Evolutionary conservation across 2,888 invertebrate species (phyloP).

Genomic region (Ophion ventricosus): DNA sequence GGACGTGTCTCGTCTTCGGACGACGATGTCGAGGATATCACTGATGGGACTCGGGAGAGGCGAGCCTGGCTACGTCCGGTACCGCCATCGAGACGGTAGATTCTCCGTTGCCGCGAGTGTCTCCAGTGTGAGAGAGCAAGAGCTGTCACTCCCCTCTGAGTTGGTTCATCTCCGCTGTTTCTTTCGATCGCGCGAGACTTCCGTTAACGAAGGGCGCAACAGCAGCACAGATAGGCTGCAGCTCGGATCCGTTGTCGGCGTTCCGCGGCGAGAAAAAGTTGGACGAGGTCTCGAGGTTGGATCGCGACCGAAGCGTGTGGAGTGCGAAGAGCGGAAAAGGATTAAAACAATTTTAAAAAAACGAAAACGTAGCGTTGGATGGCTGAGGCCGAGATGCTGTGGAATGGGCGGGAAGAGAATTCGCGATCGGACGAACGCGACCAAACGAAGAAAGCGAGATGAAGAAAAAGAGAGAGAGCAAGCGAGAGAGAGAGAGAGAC

Average conservation of each 20-base stretch:
- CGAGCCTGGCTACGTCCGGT: slow-evolving; percentile 49
- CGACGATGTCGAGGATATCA: slow-evolving; percentile 44
- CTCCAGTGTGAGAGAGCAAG: slow-evolving; percentile 37
- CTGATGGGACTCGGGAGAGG: slow-evolving; percentile 10
- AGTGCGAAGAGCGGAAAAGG: slow-evolving; percentile 66
- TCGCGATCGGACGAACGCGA: slow-evolving; percentile 62
- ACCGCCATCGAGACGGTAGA: slow-evolving; percentile 62
- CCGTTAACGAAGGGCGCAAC: slow-evolving; percentile 69
- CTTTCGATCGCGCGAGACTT: slow-evolving; percentile 65
- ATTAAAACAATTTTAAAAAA: too few relatives aligned
- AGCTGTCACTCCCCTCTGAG: slow-evolving; percentile 29
- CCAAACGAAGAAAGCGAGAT: slow-evolving; percentile 47
- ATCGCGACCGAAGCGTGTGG: slow-evolving; percentile 67
- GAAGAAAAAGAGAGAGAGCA: slow-evolving; percentile 48
- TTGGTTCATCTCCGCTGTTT: slow-evolving; percentile 61
- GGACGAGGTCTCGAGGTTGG: slow-evolving; percentile 76
- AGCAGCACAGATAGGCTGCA: slow-evolving; percentile 69
- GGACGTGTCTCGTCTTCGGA: slow-evolving; percentile 37
- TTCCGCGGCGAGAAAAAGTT: slow-evolving; percentile 82
- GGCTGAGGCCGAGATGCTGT: slow-evolving; percentile 43
- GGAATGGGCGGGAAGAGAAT: slow-evolving; percentile 66
- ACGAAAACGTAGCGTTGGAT: slow-evolving; percentile 50
- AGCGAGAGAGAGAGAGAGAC: slow-evolving; percentile 51
- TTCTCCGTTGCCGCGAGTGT: slow-evolving; percentile 48
- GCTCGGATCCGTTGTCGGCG: slow-evolving; percentile 74